Conservation (phyloP, 2,888 invertebrate genomes). For the Archips xylosteana region DNA sequence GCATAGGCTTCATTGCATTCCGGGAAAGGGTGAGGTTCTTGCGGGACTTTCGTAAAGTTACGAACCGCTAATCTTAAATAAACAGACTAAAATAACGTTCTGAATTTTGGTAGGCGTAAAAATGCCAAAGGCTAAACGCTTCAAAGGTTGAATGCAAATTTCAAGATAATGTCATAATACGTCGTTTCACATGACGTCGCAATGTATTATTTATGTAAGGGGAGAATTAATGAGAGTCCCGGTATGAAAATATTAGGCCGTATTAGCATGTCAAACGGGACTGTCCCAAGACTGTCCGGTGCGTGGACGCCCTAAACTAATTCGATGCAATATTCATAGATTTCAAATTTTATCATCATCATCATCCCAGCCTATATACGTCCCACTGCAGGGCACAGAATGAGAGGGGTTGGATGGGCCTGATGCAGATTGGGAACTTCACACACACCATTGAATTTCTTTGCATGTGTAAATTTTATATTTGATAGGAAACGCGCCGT, state of each 20-base stretch:
- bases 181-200: constrained; percentile 58
- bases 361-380: no score
- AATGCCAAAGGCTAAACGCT: constrained; percentile 64
- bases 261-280: constrained; percentile 76
- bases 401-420: no score
- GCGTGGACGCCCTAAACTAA: constrained; percentile 55
- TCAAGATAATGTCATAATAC: constrained; percentile 70
- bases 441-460: no score
- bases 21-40: no score
- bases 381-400: no score
- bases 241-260: constrained; percentile 59
- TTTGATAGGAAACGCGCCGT: not conserved
- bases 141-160: constrained; percentile 69
- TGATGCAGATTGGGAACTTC: no score
- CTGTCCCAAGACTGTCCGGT: constrained; percentile 51
- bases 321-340: constrained; percentile 53
- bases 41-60: no score
- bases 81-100: not conserved
- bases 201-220: constrained; percentile 70
- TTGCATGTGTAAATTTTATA: not conserved
- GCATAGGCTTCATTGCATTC: no score
- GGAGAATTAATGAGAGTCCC: constrained; percentile 53
- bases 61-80: not conserved
- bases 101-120: constrained; percentile 20
- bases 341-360: constrained; percentile 14